These are phyloP conservation scores for Teleogryllus occipitalis DNA, from an alignment of 1,140 invertebrate species.

Conservation along the genomic window DNA sequence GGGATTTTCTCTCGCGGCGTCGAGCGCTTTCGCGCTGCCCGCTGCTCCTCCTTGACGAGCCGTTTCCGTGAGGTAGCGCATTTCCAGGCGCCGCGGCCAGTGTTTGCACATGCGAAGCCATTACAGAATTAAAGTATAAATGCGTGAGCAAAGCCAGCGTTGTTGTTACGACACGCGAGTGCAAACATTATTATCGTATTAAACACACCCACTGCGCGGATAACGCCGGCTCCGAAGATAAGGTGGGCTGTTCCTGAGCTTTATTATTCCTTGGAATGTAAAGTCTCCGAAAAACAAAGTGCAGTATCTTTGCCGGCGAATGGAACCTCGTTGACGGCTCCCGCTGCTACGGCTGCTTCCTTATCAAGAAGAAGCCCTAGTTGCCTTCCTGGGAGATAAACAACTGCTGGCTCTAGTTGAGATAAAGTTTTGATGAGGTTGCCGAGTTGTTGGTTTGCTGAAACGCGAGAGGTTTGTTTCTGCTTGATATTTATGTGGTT, in stretches of 20 bases:
- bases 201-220: not conserved
- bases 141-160: not conserved
- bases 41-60: no score
- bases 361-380: not conserved
- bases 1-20: no score
- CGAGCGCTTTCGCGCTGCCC: no score
- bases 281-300: not conserved
- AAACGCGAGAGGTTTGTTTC: not conserved
- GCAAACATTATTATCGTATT: not conserved
- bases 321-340: not conserved
- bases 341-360: not conserved
- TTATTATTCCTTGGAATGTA: not conserved
- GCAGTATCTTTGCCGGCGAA: not conserved
- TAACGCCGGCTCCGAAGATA: not conserved
- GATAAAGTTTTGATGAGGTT: constrained; percentile 1
- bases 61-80: no score
- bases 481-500: not conserved
- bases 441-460: not conserved
- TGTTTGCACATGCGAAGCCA: not conserved
- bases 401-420: not conserved
- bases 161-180: not conserved
- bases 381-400: not conserved
- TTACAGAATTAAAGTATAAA: not conserved
- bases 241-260: not conserved
- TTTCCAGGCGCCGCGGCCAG: no score